Percentiles rank a stretch among this genome's conserved stretches.
These are phyloP conservation scores for Clarias gariepinus DNA, from an alignment of 2,113 vertebrate genomes.

Conservation along the genomic window DNA sequence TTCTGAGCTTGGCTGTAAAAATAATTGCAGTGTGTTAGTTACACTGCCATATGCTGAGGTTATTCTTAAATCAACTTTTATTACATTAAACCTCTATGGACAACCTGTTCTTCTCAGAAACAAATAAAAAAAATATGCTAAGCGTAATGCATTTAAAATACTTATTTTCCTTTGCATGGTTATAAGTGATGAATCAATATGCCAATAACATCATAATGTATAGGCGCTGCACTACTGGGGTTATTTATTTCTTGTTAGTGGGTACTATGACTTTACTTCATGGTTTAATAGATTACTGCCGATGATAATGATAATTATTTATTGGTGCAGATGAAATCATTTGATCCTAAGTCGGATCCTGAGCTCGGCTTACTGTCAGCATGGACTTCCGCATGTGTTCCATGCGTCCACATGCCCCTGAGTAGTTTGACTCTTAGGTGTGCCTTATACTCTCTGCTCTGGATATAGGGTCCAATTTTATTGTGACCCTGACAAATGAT, in stretches of 20 bases:
- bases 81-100: constrained; percentile 21
- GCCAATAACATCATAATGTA: neutral
- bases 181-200: constrained; percentile 4
- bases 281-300: neutral
- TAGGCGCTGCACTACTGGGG: no score
- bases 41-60: constrained; percentile 39
- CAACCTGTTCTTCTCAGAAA: neutral
- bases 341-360: neutral
- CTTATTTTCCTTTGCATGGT: neutral
- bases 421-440: no score
- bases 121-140: constrained; percentile 1
- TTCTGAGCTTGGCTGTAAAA: constrained; percentile 16
- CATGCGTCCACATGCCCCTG: neutral
- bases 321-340: neutral
- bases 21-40: constrained; percentile 34
- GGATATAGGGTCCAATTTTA: neutral
- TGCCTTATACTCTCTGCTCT: neutral
- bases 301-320: neutral
- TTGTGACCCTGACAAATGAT: neutral
- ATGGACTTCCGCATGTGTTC: neutral
- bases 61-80: constrained; percentile 39
- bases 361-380: neutral
- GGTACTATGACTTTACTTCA: no score
- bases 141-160: constrained; percentile 6
- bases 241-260: neutral